phyloP scores from a whole-genome alignment of 2,888 invertebrate genomes.

The Dendrolimus pini region DNA sequence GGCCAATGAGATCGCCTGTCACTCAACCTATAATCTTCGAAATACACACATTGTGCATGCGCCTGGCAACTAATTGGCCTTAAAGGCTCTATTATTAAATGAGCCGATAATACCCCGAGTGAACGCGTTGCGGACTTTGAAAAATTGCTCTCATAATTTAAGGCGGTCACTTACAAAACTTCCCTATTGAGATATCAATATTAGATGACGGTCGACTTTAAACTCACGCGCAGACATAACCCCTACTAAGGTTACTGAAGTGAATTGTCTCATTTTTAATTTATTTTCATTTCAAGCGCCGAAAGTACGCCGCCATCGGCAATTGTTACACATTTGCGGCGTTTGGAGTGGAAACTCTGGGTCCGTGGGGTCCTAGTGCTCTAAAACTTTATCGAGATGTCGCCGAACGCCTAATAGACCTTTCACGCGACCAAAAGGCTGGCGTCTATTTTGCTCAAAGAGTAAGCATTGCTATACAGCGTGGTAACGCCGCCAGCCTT shows the following conservation, averaged over 20 bases:
- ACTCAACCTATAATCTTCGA: background rate
- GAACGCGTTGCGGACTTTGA: conserved; percentile 53
- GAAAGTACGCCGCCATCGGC: conserved; percentile 6
- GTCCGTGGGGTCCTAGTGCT: no score
- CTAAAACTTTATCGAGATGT: no score
- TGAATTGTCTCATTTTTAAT: conserved; percentile 8
- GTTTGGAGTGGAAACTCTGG: no score
- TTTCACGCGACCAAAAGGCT: no score
- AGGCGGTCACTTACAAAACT: conserved; percentile 68
- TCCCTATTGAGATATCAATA: conserved; percentile 75
- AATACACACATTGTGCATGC: conserved; percentile 9
- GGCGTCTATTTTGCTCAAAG: no score
- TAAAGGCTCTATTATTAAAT: conserved; percentile 56
- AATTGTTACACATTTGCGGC: no score
- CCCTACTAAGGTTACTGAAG: conserved; percentile 27
- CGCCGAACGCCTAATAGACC: no score
- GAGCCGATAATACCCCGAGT: conserved; percentile 43
- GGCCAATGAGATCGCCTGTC: background rate
- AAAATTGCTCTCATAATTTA: conserved; percentile 69
- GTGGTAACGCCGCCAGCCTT: no score
- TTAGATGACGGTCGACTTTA: conserved; percentile 60
- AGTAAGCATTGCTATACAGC: no score
- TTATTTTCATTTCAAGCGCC: no score
- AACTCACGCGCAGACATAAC: conserved; percentile 48
- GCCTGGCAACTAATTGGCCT: conserved; percentile 57